A percentile compares a stretch with the other conserved stretches of the same genome.
Conservation (phyloP, 2,113 vertebrate genomes). For the Nesoenas mayeri region DNA sequence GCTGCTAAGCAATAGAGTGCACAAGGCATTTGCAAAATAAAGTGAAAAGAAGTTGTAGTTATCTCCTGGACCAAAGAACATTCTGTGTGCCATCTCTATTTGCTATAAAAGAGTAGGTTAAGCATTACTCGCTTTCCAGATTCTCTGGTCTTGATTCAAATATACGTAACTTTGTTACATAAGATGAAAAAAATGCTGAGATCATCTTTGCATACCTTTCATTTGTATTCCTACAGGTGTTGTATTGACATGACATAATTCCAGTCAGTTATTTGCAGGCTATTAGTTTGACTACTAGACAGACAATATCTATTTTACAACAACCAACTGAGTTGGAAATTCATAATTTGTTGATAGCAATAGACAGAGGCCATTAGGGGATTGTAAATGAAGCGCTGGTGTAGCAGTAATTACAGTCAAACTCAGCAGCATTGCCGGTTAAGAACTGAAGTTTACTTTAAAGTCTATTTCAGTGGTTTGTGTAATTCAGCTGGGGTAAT, state of each 20-base stretch:
- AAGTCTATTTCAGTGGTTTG: conserved; percentile 8
- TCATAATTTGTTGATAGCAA: not conserved
- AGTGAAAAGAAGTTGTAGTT: not conserved
- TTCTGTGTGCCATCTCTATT: not conserved
- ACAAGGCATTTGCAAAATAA: not conserved
- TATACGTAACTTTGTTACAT: not conserved
- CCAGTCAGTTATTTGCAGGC: not conserved
- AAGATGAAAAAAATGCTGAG: not conserved
- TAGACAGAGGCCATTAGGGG: not conserved
- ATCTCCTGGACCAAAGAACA: not conserved
- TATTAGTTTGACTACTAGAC: not conserved
- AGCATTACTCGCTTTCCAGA: not conserved
- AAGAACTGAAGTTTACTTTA: not conserved
- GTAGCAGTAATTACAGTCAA: conserved; percentile 9
- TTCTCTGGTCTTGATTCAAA: not conserved
- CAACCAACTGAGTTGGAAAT: not conserved
- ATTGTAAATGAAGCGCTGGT: not conserved
- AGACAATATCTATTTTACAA: not conserved
- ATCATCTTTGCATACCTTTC: not conserved
- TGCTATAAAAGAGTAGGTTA: not conserved
- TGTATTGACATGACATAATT: not conserved
- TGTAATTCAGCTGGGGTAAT: not conserved
- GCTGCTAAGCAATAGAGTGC: not conserved
- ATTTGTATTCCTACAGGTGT: not conserved
- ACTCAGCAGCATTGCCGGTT: not conserved